A percentile compares a stretch with the other conserved stretches of the same genome.
These are phyloP conservation scores for Cyanistes caeruleus DNA, from an alignment of 2,113 vertebrate species.

Conservation along the genomic window DNA sequence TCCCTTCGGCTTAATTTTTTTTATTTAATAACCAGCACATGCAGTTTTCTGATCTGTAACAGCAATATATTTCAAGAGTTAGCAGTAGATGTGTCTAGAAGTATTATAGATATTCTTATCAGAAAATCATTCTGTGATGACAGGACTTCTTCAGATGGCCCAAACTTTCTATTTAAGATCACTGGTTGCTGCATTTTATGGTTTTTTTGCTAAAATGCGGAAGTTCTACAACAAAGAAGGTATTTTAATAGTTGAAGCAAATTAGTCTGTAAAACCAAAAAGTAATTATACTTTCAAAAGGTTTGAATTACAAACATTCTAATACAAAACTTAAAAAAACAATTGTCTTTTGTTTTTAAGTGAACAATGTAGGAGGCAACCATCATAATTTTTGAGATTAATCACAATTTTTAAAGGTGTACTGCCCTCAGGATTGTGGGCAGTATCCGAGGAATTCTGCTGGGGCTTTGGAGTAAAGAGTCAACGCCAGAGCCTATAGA, in stretches of 20 bases:
- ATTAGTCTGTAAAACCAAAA: background rate
- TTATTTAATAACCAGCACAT: background rate
- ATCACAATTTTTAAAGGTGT: background rate
- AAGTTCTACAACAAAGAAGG: background rate
- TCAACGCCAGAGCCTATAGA: conserved; percentile 60
- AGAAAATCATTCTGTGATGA: background rate
- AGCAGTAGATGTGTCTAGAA: background rate
- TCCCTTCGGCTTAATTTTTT: background rate
- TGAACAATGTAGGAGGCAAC: background rate
- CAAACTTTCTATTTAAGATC: background rate
- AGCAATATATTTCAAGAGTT: background rate
- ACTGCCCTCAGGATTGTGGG: background rate
- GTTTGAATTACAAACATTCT: background rate
- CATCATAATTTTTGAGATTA: background rate
- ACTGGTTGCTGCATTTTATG: background rate
- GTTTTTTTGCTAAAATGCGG: background rate
- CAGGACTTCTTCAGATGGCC: background rate
- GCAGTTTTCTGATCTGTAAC: background rate
- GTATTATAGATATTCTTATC: background rate
- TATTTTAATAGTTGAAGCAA: background rate
- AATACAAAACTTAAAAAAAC: background rate
- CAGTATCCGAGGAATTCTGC: background rate
- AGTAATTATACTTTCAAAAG: background rate
- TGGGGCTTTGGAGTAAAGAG: conserved; percentile 44
- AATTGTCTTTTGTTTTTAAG: background rate